Evolutionary conservation across 2,888 invertebrate species (phyloP).

Genomic region (Frankliniella intonsa): DNA sequence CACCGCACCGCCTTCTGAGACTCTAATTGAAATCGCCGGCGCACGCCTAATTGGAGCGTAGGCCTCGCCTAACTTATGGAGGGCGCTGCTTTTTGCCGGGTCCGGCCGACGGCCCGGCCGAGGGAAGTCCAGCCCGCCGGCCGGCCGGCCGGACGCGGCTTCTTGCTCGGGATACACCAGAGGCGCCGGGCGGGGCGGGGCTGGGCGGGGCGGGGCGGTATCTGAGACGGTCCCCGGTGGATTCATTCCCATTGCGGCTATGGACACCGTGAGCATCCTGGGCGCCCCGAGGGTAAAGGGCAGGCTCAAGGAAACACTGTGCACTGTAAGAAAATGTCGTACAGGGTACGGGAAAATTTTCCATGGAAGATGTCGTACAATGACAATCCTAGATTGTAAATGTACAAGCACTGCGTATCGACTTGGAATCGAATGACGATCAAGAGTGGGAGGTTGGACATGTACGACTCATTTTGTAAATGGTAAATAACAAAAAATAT

Average conservation of each 20-base stretch:
- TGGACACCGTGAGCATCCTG: neutral
- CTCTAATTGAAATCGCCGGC: conserved; percentile 14
- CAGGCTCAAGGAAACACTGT: too few relatives aligned
- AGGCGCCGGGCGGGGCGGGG: neutral
- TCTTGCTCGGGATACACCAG: too few relatives aligned
- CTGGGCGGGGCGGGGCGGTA: neutral
- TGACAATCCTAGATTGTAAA: too few relatives aligned
- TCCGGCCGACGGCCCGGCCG: neutral
- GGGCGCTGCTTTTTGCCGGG: neutral
- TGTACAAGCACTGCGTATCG: too few relatives aligned
- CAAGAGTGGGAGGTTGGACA: too few relatives aligned
- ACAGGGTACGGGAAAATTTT: too few relatives aligned
- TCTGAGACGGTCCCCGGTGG: neutral
- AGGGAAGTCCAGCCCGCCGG: neutral
- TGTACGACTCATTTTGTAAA: too few relatives aligned
- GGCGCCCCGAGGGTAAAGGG: too few relatives aligned
- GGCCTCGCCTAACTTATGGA: neutral
- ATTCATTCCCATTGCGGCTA: neutral
- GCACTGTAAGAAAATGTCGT: too few relatives aligned
- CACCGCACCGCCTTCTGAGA: neutral
- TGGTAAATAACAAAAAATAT: too few relatives aligned
- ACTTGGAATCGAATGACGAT: too few relatives aligned
- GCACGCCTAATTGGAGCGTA: neutral
- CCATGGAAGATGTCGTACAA: too few relatives aligned
- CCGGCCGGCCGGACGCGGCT: neutral